Evolutionary conservation across 2,797 vertebrate species (phyloP), one percentile per base, ranked within the genome.

Genomic region (Odontamblyopus rebecca): DNA sequence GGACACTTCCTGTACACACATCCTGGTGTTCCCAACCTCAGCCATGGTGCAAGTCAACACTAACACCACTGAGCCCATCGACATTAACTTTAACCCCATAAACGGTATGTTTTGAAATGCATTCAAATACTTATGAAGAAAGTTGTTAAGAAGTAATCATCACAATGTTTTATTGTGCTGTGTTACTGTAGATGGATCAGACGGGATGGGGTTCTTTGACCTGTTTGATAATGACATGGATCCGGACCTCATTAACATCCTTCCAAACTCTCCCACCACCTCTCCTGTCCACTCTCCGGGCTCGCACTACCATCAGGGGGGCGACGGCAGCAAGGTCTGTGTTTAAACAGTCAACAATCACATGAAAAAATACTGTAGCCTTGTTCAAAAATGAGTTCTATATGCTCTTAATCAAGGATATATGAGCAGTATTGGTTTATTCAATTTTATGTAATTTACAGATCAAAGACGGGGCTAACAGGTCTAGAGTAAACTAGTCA

Each of bases 1-100:
- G 92, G 98, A 99, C 90, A 99, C 97, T 0, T 99, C 98, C 12
- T 99, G 98, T 92, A 99, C 98, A 50, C 98, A 99, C 76, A 99
- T 99, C 77, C 94, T 91, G 77, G 90, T 92, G 77, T 91, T 90
- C 66, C 85, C 83, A 83, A 87, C 91, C 7, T 92, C 89, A 1
- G 88, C 92, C 77, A 92, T 93, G 92, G 93, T 93, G 86, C 97
- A 98, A 93, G 96, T 98, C 73, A 98, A 97, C 53, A 96, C 95
- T 81, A 92, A 90, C 88, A 96, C 96, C 61, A 91, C 98, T 79
- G 92, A 93, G 83, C 97, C 97, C 89, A 90, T 98, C 70, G 97
- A 98, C 72, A 94, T 98, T 90, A 95, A 96, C 90, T 98, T 99
- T 79, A 99, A 98, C 90, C 96, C 96, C 79, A 98, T 96, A 83